Evolutionary conservation across 2,797 vertebrate genomes (phyloP).

Genomic region (Masticophis lateralis): DNA sequence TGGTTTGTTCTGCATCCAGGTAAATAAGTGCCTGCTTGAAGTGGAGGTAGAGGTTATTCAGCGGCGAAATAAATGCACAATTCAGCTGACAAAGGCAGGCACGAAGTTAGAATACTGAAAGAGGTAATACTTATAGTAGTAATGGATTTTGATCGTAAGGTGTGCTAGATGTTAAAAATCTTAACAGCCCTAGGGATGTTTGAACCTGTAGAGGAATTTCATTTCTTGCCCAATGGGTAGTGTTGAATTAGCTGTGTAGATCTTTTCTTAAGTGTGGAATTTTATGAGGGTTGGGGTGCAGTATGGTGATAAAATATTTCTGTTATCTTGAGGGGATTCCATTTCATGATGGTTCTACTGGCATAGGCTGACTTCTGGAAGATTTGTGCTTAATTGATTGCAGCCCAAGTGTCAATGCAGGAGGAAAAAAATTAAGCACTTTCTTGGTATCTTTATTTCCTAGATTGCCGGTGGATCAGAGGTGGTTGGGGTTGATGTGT

Average conservation of each 20-base stretch:
- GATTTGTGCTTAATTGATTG: not conserved
- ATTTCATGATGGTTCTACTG: not conserved
- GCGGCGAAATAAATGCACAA: not conserved
- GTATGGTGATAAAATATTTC: not conserved
- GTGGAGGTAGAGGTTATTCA: not conserved
- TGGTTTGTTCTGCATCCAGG: not conserved
- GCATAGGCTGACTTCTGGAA: not conserved
- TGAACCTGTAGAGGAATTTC: not conserved
- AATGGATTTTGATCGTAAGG: not conserved
- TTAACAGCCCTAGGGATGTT: not conserved
- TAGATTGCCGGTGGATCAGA: not conserved
- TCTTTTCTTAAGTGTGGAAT: not conserved
- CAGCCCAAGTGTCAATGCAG: not conserved
- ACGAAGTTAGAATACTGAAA: not conserved
- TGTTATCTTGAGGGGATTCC: not conserved
- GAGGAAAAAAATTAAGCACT: not conserved
- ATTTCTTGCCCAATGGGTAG: not conserved
- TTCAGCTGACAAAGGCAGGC: not conserved
- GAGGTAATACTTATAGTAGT: not conserved
- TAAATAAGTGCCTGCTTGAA: not conserved
- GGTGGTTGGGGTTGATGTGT: not conserved
- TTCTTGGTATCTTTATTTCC: not conserved
- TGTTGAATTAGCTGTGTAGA: too few relatives aligned
- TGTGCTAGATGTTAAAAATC: not conserved
- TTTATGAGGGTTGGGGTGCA: not conserved